Evolutionary conservation across 2,113 vertebrate species (phyloP).

Genomic region (Cheirogaleus medius): DNA sequence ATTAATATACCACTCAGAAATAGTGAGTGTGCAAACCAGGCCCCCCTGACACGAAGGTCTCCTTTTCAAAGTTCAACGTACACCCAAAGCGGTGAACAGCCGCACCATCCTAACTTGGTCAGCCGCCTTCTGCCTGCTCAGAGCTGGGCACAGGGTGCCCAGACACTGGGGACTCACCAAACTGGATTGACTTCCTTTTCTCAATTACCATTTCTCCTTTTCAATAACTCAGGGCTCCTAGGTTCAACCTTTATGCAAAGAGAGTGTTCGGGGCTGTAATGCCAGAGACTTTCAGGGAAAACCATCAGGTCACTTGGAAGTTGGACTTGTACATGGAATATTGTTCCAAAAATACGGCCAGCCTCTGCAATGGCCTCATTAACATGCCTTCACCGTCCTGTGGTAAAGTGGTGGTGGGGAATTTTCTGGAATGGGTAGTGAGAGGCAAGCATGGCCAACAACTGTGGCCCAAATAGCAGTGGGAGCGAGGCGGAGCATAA

Average conservation of each 20-base stretch:
- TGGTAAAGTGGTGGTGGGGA: not conserved
- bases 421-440: not conserved
- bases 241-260: not conserved
- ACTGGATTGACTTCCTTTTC: not conserved
- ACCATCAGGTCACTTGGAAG: not conserved
- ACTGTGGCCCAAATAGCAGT: not conserved
- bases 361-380: not conserved
- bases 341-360: not conserved
- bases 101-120: not conserved
- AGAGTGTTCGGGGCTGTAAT: not conserved
- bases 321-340: not conserved
- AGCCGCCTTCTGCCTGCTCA: not conserved
- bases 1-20: not conserved
- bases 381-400: fast-evolving
- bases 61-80: not conserved
- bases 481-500: not conserved
- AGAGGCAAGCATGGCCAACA: not conserved
- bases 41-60: not conserved
- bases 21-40: not conserved
- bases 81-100: not conserved
- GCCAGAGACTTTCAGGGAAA: not conserved
- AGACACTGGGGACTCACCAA: not conserved
- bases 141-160: not conserved
- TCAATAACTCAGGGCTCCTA: not conserved
- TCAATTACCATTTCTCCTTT: not conserved